These are phyloP conservation scores for Corythoichthys intestinalis DNA, from an alignment of 2,113 vertebrate genomes.

Conservation along the genomic window DNA sequence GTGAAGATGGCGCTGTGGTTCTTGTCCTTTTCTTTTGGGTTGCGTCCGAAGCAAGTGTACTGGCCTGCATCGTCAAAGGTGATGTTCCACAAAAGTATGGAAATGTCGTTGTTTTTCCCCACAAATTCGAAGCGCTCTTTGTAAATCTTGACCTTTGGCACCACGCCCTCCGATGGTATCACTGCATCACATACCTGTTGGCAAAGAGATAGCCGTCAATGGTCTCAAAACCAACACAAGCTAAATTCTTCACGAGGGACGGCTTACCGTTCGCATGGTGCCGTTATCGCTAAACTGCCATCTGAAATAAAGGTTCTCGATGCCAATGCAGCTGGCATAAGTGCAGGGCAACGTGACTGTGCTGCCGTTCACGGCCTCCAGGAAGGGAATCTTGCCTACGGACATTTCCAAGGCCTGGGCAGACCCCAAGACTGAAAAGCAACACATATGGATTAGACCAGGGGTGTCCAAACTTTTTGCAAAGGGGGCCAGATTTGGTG, in stretches of 20 bases:
- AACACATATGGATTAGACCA: neutral
- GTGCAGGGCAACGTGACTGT: constrained; percentile 82
- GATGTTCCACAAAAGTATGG: constrained; percentile 80
- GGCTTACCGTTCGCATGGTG: constrained; percentile 64
- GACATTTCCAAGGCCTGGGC: constrained; percentile 81
- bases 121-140: constrained; percentile 75
- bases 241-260: neutral
- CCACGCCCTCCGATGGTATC: constrained; percentile 58
- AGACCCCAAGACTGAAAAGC: constrained; percentile 56
- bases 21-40: constrained; percentile 81
- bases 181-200: constrained; percentile 72
- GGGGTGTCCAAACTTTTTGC: too few species aligned
- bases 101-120: constrained; percentile 81
- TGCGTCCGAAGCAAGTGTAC: constrained; percentile 87
- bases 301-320: constrained; percentile 79
- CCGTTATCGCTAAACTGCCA: constrained; percentile 79
- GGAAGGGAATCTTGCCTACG: constrained; percentile 80
- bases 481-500: too few species aligned
- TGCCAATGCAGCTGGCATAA: constrained; percentile 88
- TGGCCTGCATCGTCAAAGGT: constrained; percentile 86
- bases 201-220: constrained; percentile 18
- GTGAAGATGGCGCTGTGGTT: constrained; percentile 80
- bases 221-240: neutral
- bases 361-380: constrained; percentile 85
- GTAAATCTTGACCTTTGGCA: constrained; percentile 42